Percentiles rank a stretch among this genome's conserved stretches.
These are phyloP conservation scores for Manis pentadactyla DNA, from an alignment of 2,797 vertebrate species.

Conservation along the genomic window DNA sequence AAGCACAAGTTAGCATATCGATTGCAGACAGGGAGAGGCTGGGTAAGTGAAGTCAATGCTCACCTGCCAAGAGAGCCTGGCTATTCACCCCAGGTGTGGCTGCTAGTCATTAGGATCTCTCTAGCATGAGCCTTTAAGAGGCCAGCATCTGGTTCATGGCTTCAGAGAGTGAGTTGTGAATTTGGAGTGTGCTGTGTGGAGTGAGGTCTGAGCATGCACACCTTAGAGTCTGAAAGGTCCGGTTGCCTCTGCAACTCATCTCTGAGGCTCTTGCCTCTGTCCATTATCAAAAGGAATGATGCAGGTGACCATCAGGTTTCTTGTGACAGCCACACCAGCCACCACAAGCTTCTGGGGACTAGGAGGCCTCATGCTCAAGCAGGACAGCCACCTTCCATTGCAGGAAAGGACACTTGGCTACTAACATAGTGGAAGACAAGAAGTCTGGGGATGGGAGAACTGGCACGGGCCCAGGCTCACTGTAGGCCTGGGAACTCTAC, in stretches of 20 bases:
- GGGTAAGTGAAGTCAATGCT: background rate
- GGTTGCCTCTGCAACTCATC: background rate
- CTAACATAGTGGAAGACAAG: background rate
- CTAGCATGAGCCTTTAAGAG: background rate
- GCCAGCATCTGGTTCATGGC: background rate
- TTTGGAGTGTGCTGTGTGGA: background rate
- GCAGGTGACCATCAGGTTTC: background rate
- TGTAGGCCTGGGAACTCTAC: background rate
- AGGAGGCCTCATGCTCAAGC: background rate
- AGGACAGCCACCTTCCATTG: background rate
- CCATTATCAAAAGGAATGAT: background rate
- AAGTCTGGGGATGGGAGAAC: background rate
- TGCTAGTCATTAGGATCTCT: background rate
- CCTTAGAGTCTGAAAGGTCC: background rate
- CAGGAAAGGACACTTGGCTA: background rate
- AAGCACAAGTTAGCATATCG: background rate
- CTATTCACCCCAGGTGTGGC: background rate
- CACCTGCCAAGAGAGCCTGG: background rate
- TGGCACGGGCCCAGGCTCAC: background rate
- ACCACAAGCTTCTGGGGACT: background rate
- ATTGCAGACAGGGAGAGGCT: background rate
- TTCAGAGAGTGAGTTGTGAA: background rate
- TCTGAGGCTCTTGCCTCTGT: slow-evolving; percentile 25
- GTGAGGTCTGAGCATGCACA: background rate
- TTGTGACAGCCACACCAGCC: background rate